A percentile compares a stretch with the other conserved stretches of the same genome.
These are phyloP conservation scores for Coelopa pilipes DNA, from an alignment of 2,888 invertebrate species.

Conservation along the genomic window DNA sequence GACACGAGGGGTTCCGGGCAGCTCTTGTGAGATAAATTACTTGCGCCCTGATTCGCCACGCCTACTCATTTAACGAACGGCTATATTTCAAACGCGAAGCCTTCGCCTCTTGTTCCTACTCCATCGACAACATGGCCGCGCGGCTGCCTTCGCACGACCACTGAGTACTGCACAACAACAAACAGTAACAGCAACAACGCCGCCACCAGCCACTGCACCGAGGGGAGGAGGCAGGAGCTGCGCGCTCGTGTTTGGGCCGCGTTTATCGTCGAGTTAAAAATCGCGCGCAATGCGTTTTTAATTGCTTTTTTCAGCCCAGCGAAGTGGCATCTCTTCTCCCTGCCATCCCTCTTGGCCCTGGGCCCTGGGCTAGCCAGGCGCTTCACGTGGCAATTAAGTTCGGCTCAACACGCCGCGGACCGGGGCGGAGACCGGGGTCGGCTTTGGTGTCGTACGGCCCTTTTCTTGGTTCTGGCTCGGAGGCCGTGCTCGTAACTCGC, in stretches of 20 bases:
- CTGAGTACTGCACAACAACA: not conserved
- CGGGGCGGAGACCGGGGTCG: too few species aligned
- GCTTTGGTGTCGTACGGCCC: too few species aligned
- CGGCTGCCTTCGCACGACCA: not conserved
- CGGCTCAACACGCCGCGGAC: not conserved
- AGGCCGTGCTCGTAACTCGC: too few species aligned
- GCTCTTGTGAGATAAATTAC: constrained; percentile 41
- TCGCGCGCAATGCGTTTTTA: constrained; percentile 49
- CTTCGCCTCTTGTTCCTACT: constrained; percentile 8
- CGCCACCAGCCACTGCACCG: not conserved
- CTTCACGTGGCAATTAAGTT: constrained; percentile 18
- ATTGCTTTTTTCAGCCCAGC: constrained; percentile 43
- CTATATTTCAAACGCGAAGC: constrained; percentile 39
- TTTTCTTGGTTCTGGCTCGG: too few species aligned
- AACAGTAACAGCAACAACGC: constrained; percentile 9
- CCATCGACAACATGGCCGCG: not conserved
- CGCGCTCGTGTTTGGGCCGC: constrained; percentile 20
- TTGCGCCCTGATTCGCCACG: constrained; percentile 47
- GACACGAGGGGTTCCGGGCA: not conserved
- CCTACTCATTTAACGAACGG: constrained; percentile 48
- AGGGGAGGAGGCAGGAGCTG: constrained; percentile 2
- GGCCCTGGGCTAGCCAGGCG: not conserved
- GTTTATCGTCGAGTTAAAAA: constrained; percentile 42
- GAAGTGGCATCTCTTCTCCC: not conserved
- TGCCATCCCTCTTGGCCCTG: constrained; percentile 4